Conservation (phyloP, 64 coral and sea anemone genomes). For the Hydrozoanthus tunicans region DNA sequence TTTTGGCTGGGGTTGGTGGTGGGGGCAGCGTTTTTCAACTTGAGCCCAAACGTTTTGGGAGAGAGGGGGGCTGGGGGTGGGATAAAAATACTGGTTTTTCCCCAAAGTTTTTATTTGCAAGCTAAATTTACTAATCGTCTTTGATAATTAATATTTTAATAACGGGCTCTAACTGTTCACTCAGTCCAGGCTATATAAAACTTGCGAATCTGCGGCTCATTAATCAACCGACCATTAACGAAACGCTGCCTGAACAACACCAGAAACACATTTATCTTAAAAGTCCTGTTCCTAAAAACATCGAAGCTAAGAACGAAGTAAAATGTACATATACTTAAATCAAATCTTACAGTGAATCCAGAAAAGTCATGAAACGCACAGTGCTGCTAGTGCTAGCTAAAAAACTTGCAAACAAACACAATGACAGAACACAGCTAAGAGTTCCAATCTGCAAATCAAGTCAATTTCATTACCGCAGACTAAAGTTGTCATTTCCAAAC, state of each 20-base stretch:
- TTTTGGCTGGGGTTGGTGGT: no score
- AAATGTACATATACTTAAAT: conserved; percentile 37
- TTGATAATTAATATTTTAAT: no score
- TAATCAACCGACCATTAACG: background rate
- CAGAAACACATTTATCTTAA: conserved; percentile 23
- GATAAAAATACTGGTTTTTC: no score
- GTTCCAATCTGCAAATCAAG: background rate
- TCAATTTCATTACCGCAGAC: background rate
- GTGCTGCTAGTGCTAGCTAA: conserved; percentile 4
- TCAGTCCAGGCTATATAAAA: no score
- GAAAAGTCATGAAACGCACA: conserved; percentile 8
- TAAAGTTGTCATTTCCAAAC: conserved; percentile 19
- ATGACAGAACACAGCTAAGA: conserved; percentile 2
- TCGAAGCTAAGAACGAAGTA: conserved; percentile 24
- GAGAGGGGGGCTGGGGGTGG: no score
- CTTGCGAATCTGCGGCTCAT: conserved; percentile 9
- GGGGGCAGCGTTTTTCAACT: no score
- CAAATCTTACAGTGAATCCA: background rate
- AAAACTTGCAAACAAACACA: conserved; percentile 4
- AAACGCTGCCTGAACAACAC: background rate
- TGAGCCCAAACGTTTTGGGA: no score
- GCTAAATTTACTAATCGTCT: no score
- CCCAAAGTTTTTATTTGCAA: no score
- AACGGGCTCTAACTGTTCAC: no score
- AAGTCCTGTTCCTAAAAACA: conserved; percentile 14